Conservation (phyloP, 2,113 vertebrate genomes). For the Cyanoramphus novaezelandiae region DNA sequence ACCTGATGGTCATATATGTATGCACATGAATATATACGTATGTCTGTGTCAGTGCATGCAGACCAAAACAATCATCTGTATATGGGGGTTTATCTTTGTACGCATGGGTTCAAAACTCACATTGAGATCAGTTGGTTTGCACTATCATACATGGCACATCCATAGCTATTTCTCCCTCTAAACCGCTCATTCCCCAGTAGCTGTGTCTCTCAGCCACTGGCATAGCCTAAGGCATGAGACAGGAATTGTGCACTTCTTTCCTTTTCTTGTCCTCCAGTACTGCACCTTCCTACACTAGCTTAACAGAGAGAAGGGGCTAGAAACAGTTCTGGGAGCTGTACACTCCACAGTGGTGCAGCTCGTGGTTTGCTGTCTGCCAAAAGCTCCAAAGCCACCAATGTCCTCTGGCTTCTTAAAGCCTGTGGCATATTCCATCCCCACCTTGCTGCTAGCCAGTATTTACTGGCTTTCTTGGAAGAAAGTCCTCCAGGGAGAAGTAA, state of each 20-base stretch:
- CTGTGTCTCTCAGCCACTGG: no score
- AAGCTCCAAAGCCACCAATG: not conserved
- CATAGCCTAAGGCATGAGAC: not conserved
- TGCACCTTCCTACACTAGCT: not conserved
- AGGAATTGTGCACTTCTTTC: not conserved
- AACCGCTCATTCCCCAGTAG: not conserved
- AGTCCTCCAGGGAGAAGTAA: not conserved
- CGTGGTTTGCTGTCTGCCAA: not conserved
- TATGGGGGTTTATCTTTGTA: not conserved
- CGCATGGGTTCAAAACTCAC: not conserved
- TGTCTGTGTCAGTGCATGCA: not conserved
- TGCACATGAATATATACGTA: not conserved
- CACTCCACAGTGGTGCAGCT: accelerated
- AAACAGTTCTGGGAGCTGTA: not conserved
- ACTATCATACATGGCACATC: not conserved
- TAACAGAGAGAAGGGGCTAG: not conserved
- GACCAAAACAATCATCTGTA: not conserved
- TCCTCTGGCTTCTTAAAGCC: not conserved
- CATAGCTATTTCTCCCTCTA: not conserved
- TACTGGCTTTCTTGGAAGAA: not conserved
- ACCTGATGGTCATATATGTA: not conserved
- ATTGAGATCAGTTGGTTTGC: accelerated
- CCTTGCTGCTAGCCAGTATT: not conserved
- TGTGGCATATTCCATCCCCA: accelerated
- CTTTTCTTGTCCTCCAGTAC: not conserved